Conservation (phyloP, 2,888 invertebrate species). For the Mellilla xanthometata region DNA sequence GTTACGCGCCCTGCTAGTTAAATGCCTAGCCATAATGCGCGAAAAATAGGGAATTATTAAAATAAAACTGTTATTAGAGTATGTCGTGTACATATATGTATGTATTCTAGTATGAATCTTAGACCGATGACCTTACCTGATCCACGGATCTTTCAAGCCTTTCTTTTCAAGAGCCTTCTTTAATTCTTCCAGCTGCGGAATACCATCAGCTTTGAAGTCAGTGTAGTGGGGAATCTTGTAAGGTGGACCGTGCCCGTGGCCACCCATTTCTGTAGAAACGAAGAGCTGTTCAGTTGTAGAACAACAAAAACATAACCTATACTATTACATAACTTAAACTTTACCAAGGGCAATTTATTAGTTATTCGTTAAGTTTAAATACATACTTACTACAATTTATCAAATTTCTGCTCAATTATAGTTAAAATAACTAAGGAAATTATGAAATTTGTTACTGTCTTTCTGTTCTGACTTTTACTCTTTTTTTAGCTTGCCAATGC, state of each 20-base stretch:
- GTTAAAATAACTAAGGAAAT: too few species aligned
- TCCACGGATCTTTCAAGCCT: slow-evolving; percentile 93
- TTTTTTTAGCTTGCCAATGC: too few species aligned
- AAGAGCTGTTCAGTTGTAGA: slow-evolving; percentile 1
- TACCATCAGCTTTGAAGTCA: slow-evolving; percentile 88
- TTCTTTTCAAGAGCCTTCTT: slow-evolving; percentile 85
- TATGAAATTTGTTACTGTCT: too few species aligned
- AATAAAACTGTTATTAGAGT: too few species aligned
- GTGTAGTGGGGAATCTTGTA: slow-evolving; percentile 88
- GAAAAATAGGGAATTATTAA: too few species aligned
- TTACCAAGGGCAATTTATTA: neutral
- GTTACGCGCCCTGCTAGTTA: too few species aligned
- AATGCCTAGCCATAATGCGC: too few species aligned
- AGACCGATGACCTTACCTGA: slow-evolving; percentile 86
- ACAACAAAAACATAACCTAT: slow-evolving; percentile 42
- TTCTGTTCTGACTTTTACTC: too few species aligned
- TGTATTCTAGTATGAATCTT: too few species aligned
- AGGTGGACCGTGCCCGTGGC: slow-evolving; percentile 73
- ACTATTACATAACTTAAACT: slow-evolving; percentile 43
- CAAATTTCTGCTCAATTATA: neutral
- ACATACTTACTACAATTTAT: neutral
- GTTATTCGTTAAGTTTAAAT: neutral
- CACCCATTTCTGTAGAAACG: slow-evolving; percentile 50
- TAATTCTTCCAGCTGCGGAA: slow-evolving; percentile 84
- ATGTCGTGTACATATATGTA: too few species aligned